Percentiles rank a stretch among this genome's conserved stretches.
These are phyloP conservation scores for Morpho achilles DNA, from an alignment of 2,888 invertebrate genomes.

Conservation along the genomic window DNA sequence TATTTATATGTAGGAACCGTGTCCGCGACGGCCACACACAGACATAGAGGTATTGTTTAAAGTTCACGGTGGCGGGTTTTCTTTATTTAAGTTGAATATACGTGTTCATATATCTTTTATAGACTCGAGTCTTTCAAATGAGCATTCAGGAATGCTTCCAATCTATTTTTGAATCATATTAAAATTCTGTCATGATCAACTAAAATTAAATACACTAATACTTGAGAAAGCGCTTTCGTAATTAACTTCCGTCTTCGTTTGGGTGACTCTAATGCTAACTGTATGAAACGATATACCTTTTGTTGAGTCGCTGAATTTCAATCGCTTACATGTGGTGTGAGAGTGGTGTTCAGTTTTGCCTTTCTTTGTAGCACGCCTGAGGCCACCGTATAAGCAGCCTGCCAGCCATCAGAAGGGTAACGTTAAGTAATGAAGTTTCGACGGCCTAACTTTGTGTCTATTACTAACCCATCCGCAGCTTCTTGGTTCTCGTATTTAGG, in stretches of 20 bases:
- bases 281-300: slow-evolving; percentile 6
- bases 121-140: not conserved
- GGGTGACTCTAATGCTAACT: slow-evolving; percentile 27
- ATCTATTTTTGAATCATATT: slow-evolving; percentile 3
- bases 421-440: slow-evolving; percentile 52
- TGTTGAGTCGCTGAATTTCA: not conserved
- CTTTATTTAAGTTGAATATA: not conserved
- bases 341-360: slow-evolving; percentile 66
- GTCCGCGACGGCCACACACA: slow-evolving; percentile 49
- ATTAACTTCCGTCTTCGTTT: slow-evolving; percentile 27
- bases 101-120: not conserved
- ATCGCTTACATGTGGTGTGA: slow-evolving; percentile 45
- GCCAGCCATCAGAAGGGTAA: slow-evolving; percentile 74
- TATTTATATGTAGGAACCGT: slow-evolving; percentile 55
- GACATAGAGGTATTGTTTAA: slow-evolving; percentile 63
- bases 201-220: no score
- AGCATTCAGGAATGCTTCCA: not conserved
- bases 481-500: slow-evolving; percentile 65
- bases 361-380: slow-evolving; percentile 72
- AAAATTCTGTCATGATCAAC: not conserved
- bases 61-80: slow-evolving; percentile 40
- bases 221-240: slow-evolving; percentile 20
- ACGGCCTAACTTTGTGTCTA: slow-evolving; percentile 50
- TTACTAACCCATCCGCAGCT: slow-evolving; percentile 63
- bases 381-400: slow-evolving; percentile 65